phyloP scores from a whole-genome alignment of 2,888 invertebrate genomes.

The Timema cristinae region DNA sequence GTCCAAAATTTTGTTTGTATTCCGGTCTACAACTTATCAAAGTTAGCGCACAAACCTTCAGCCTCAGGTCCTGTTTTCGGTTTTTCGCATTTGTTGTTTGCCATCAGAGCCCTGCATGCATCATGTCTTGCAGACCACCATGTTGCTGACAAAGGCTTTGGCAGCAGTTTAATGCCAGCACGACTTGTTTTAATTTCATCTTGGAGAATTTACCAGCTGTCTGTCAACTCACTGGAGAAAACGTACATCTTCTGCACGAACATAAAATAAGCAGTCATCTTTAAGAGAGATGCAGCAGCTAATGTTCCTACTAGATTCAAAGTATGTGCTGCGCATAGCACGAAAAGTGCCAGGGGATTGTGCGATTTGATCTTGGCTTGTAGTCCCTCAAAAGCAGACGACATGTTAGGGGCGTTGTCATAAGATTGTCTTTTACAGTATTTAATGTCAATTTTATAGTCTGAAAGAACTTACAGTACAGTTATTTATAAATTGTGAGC shows the following conservation, averaged over 20 bases:
- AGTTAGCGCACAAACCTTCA: neutral
- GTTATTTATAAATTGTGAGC: conserved; percentile 7
- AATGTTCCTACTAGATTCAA: neutral
- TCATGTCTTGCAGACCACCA: conserved; percentile 4
- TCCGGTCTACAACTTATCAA: neutral
- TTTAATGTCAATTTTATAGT: conserved; percentile 1
- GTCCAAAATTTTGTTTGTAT: conserved; percentile 1
- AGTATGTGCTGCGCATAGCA: neutral
- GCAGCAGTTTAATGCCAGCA: neutral
- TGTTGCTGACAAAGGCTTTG: neutral
- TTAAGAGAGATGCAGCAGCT: neutral
- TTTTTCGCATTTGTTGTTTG: neutral
- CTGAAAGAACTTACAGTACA: neutral
- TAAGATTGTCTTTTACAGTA: neutral
- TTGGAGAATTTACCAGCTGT: conserved; percentile 7
- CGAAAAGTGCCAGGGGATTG: too few relatives aligned
- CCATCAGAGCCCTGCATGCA: too few relatives aligned
- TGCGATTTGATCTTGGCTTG: neutral
- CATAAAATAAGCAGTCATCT: neutral
- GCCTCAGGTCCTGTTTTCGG: neutral
- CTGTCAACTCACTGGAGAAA: conserved; percentile 2
- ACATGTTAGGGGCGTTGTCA: conserved; percentile 1
- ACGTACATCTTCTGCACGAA: neutral
- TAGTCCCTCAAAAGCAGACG: neutral
- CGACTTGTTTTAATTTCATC: neutral